These are phyloP conservation scores for Clunio marinus DNA, from an alignment of 2,888 invertebrate genomes.

Conservation along the genomic window DNA sequence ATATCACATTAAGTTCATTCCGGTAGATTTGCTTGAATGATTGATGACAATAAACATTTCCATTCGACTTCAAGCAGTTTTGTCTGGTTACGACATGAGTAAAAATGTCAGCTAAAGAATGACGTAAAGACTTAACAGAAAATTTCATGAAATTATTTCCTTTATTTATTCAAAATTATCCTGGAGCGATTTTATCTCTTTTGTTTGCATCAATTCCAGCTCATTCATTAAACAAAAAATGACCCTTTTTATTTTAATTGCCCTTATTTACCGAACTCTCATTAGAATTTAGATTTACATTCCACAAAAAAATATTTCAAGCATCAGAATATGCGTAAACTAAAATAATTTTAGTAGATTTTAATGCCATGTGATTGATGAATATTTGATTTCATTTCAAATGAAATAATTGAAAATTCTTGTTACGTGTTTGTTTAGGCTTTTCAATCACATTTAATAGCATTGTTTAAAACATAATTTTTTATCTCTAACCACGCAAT, in stretches of 20 bases:
- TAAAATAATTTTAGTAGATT: too few relatives aligned
- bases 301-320: not conserved
- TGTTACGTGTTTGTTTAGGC: not conserved
- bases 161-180: not conserved
- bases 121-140: not conserved
- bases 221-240: not conserved
- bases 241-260: conserved; percentile 14
- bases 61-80: not conserved
- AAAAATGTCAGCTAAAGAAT: not conserved
- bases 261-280: conserved; percentile 30
- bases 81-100: not conserved
- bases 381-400: conserved; percentile 14
- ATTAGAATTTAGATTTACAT: conserved; percentile 22
- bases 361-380: conserved; percentile 31
- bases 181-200: not conserved
- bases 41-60: not conserved
- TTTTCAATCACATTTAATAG: conserved; percentile 10
- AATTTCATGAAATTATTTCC: not conserved
- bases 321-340: conserved; percentile 4
- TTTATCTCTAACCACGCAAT: conserved; percentile 19
- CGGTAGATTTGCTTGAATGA: conserved; percentile 7
- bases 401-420: not conserved
- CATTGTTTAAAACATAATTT: conserved; percentile 1
- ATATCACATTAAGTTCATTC: not conserved
- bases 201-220: not conserved